Evolutionary conservation across 2,888 invertebrate species (phyloP), one percentile per base, ranked within the genome.

Genomic region (Calameuta idolon): DNA sequence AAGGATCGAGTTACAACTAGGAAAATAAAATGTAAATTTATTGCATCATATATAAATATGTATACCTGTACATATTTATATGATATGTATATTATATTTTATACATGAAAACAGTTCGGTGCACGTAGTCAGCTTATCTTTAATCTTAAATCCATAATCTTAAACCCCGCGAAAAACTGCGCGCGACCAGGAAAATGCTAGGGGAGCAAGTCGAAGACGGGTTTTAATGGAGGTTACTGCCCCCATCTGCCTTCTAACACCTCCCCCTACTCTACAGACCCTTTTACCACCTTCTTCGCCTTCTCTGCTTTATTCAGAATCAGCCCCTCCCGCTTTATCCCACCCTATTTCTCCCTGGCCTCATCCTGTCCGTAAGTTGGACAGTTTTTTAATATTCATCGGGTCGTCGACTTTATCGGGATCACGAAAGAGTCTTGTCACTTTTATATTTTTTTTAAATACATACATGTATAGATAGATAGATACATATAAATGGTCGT

Each of bases 151-250:
- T 71, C 31, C 71, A 71, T 71, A 71, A 31, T 71, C 31, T 71
- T 71, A 71, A 31, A 71, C 71, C 71, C 71, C 12, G 31, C 55
- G 23, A 31, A 71, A 71, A 33, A 71, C 71, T 33, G 71, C 31
- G 71, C n/a, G 71, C 12, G 3, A 23, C 71, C 31, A 71, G 33
- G 71, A 34, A 71, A 34, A 71, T 23, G 71, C 71, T 71, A 23
- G 9, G 23, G 55, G 55, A 55, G 55, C 23, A 23, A 55, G 23
- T 55, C 71, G 71, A 33, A 71, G 71, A 71, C 15, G 71, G 71
- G 71, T 71, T 71, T 71, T 71, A 71, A 71, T 71, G 31, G 71
- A 71, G 71, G 71, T 71, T 71, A 71, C 31, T 31, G 71, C 71
- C 31, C 71, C 4, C 71, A 34, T 34, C 31, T 71, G 55, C 55